Base-by-base conservation (phyloP, 2,888 invertebrate species). In the Microctonus aethiopoides region DNA sequence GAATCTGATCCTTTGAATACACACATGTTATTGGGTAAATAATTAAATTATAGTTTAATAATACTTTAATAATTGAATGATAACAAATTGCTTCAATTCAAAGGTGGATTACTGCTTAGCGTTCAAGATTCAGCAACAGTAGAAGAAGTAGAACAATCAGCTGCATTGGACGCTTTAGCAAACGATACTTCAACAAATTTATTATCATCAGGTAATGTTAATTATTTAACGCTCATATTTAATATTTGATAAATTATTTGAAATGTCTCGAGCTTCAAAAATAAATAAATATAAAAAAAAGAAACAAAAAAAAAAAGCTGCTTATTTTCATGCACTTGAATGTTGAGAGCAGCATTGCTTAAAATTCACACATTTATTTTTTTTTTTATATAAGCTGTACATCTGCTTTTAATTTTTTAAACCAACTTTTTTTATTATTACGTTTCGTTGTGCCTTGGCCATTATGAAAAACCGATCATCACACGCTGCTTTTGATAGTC, bases 1-100 rank as follows among this genome's bases (percentile, higher is more conserved):
- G 96, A 97, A 87, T 90, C 91, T 0, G 96, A 97, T 87, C 91
- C 95, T 0, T 90, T 91, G 76, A 97, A 97, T 86, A 93, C 95
- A 2, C 96, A 96, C 82, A 94, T 96, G 92, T 87, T 96, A 39
- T 87, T 97, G 41, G 91, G 92, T 89, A 81, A 79, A 74, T 74
- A 9, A n/a, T 10, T 7, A 1, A 29, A 20, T 22, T 60, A 5
- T 41, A 57, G 22, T 62, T 59, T n/a, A 36, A 54, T 59, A 22
- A 62, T 70, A 59, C 63, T 70, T 62, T 41, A 64, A 56, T 51
- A 68, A 20, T 59, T 5, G 7, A 39, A 61, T 10, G 39, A 46
- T 62, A 22, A 64, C n/a, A 22, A 51, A 24, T 63, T 26, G 72
- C 71, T 54, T 65, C 9, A 67, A 56, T 71, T 68, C 10, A 13